phyloP scores from a whole-genome alignment of 2,888 invertebrate genomes.

The Zhuqinia jingwanae region DNA sequence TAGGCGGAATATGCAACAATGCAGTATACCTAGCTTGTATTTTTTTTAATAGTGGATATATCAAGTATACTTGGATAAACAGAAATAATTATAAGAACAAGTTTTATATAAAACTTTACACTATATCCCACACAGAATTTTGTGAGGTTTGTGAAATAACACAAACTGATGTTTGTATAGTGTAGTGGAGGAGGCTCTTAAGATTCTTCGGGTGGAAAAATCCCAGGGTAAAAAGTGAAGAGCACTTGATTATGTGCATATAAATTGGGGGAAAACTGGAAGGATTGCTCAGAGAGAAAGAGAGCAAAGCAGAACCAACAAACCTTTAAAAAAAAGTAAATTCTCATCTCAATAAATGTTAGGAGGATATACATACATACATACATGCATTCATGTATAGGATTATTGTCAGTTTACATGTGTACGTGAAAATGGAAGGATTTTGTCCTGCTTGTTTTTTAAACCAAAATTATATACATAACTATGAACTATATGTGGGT shows the following conservation, averaged over 20 bases:
- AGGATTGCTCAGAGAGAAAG: constrained; percentile 41
- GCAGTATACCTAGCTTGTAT: not conserved
- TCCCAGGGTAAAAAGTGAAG: constrained; percentile 35
- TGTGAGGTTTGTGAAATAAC: not conserved
- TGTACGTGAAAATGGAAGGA: not conserved
- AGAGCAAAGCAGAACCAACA: too few relatives aligned
- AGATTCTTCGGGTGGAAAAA: constrained; percentile 23
- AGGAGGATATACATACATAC: too few relatives aligned
- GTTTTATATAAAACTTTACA: constrained; percentile 17
- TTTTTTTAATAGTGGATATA: not conserved
- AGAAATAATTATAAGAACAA: constrained; percentile 66
- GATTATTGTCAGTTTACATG: not conserved
- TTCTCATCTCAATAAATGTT: too few relatives aligned
- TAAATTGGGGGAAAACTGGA: constrained; percentile 44
- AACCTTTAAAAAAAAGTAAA: not conserved
- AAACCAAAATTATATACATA: too few relatives aligned
- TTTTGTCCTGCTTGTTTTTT: not conserved
- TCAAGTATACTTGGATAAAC: constrained; percentile 66
- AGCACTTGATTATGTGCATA: constrained; percentile 64
- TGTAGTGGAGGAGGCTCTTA: constrained; percentile 22
- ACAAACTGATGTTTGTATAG: not conserved
- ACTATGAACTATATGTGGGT: too few relatives aligned
- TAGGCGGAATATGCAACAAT: not conserved
- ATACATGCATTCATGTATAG: not conserved
- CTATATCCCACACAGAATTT: not conserved